Evolutionary conservation across 2,888 invertebrate species (phyloP).

Genomic region (Sinelater perroti): DNA sequence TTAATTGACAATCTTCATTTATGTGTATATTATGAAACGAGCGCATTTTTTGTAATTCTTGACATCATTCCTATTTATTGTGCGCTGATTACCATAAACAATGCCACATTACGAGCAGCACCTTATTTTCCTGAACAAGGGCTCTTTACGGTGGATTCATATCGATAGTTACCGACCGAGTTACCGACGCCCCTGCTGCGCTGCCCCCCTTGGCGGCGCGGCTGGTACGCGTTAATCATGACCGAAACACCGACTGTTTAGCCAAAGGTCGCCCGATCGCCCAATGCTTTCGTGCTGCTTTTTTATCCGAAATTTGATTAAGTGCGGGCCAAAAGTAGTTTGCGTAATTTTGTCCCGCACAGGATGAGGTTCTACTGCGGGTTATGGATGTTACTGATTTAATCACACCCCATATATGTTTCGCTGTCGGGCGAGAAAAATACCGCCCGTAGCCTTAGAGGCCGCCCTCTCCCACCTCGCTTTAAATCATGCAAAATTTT

Average conservation of each 20-base stretch:
- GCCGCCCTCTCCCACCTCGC: background rate
- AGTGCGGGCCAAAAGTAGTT: conserved; percentile 24
- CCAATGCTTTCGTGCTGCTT: conserved; percentile 32
- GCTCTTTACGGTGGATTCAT: conserved; percentile 25
- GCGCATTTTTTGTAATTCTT: too few species aligned
- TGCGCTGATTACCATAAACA: conserved; percentile 31
- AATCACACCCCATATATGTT: conserved; percentile 21
- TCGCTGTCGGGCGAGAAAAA: background rate
- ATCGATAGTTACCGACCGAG: conserved; percentile 34
- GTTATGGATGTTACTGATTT: conserved; percentile 22
- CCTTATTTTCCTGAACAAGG: conserved; percentile 36
- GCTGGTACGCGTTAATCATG: conserved; percentile 44
- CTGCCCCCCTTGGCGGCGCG: conserved; percentile 43
- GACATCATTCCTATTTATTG: too few species aligned
- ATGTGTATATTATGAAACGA: too few species aligned
- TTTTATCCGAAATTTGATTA: conserved; percentile 29
- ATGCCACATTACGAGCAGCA: conserved; percentile 21
- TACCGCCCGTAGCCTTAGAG: background rate
- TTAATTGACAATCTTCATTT: too few species aligned
- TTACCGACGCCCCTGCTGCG: conserved; percentile 40
- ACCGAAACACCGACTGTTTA: conserved; percentile 42
- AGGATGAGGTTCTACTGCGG: conserved; percentile 21
- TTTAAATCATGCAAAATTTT: background rate
- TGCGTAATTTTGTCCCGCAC: conserved; percentile 29
- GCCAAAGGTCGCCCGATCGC: conserved; percentile 39